These are phyloP conservation scores for Simalia tracyae DNA, from an alignment of 2,797 vertebrate genomes.

Conservation along the genomic window DNA sequence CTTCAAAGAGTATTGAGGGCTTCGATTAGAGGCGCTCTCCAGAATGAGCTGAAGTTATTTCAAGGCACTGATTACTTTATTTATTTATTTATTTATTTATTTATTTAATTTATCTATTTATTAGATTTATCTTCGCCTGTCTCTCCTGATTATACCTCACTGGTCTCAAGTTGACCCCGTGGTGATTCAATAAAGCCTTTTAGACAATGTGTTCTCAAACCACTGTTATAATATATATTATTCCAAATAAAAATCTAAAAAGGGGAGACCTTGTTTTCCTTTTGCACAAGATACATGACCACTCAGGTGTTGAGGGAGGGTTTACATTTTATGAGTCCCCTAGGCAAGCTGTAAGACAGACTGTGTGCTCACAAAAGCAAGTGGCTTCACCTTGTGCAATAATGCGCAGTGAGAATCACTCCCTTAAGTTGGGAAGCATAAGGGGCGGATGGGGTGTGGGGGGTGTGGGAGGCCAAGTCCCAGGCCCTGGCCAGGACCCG, in stretches of 20 bases:
- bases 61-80: not conserved
- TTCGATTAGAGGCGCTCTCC: not conserved
- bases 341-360: not conserved
- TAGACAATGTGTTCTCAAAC: not conserved
- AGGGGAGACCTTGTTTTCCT: not conserved
- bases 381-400: not conserved
- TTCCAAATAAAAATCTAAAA: not conserved
- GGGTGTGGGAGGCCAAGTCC: too few relatives aligned
- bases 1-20: conserved; percentile 1
- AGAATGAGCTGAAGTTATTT: conserved; percentile 16
- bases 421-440: too few relatives aligned
- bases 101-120: too few relatives aligned
- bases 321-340: not conserved
- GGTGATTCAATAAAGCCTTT: not conserved
- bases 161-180: not conserved
- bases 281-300: not conserved
- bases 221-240: not conserved
- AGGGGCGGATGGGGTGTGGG: not conserved
- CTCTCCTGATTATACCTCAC: conserved; percentile 21
- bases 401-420: not conserved
- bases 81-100: too few relatives aligned
- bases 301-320: not conserved
- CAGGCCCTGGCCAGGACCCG: not conserved
- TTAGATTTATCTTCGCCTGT: too few relatives aligned
- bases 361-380: not conserved